Conservation (phyloP, 2,888 invertebrate species). For the Yponomeuta evonymella region DNA sequence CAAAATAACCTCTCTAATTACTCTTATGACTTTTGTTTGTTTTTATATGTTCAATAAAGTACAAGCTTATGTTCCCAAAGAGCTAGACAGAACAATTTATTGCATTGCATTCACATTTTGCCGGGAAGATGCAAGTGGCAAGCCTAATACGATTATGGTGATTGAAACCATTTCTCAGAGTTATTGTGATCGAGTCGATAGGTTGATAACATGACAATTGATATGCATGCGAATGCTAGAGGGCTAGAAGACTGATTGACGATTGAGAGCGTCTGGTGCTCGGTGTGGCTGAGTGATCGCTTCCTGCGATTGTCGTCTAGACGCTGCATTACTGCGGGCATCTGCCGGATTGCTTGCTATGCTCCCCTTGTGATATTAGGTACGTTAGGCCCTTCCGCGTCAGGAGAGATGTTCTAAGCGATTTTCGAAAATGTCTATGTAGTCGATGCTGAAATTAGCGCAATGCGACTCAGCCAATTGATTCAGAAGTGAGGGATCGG, state of each 20-base stretch:
- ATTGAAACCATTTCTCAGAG: neutral
- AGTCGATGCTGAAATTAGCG: too few relatives aligned
- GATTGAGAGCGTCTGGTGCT: constrained; percentile 18
- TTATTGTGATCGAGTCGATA: neutral
- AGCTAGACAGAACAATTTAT: too few relatives aligned
- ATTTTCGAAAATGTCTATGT: too few relatives aligned
- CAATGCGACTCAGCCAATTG: too few relatives aligned
- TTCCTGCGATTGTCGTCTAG: constrained; percentile 30
- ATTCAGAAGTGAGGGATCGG: too few relatives aligned
- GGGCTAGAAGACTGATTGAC: constrained; percentile 12
- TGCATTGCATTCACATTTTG: too few relatives aligned
- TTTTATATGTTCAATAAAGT: too few relatives aligned
- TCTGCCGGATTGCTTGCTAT: neutral
- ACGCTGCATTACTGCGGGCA: constrained; percentile 14
- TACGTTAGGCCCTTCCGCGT: neutral
- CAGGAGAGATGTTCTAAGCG: neutral
- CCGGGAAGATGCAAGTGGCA: too few relatives aligned
- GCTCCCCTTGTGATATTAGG: neutral
- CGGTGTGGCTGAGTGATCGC: constrained; percentile 21
- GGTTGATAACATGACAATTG: neutral
- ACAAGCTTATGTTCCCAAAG: too few relatives aligned
- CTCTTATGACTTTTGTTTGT: too few relatives aligned
- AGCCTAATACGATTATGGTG: too few relatives aligned
- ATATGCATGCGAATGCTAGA: neutral
- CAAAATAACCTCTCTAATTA: too few relatives aligned